Evolutionary conservation across 2,888 invertebrate species (phyloP).

Genomic region (Pardosa pseudoannulata): DNA sequence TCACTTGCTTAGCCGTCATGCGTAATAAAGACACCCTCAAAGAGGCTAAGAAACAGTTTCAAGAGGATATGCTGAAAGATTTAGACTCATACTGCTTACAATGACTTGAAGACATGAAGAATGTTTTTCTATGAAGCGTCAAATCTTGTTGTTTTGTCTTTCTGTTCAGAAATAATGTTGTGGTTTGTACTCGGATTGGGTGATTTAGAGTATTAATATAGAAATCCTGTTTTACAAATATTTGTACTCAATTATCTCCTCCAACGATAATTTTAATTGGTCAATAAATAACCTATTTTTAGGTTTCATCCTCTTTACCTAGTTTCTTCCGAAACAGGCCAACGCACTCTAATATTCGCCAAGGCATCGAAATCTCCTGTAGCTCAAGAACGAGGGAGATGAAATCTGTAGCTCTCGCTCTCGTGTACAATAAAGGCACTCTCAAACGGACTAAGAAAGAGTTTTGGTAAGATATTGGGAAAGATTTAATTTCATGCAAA

Average conservation of each 20-base stretch:
- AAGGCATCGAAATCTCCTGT: slow-evolving; percentile 72
- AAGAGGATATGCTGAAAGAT: slow-evolving; percentile 39
- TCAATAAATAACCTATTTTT: no score
- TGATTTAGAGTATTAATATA: no score
- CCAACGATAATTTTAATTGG: no score
- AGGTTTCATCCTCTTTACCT: slow-evolving; percentile 75
- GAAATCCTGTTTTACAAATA: no score
- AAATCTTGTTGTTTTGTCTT: no score
- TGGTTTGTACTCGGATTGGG: no score
- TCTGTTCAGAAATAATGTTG: no score
- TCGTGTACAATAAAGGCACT: slow-evolving; percentile 71
- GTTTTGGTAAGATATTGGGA: slow-evolving; percentile 70
- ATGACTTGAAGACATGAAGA: no score
- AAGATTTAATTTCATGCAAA: no score
- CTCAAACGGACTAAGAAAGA: slow-evolving; percentile 65
- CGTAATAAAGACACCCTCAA: slow-evolving; percentile 63
- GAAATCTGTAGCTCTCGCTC: slow-evolving; percentile 75
- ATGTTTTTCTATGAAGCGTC: no score
- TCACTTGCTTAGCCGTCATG: slow-evolving; percentile 74
- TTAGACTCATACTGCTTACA: no score
- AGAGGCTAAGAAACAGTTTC: slow-evolving; percentile 73
- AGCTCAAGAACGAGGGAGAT: slow-evolving; percentile 74
- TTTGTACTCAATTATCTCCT: no score
- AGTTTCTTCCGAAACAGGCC: slow-evolving; percentile 74
- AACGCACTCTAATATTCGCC: slow-evolving; percentile 76